phyloP scores from a whole-genome alignment of 1,140 invertebrate genomes.

The Atta colombica region DNA sequence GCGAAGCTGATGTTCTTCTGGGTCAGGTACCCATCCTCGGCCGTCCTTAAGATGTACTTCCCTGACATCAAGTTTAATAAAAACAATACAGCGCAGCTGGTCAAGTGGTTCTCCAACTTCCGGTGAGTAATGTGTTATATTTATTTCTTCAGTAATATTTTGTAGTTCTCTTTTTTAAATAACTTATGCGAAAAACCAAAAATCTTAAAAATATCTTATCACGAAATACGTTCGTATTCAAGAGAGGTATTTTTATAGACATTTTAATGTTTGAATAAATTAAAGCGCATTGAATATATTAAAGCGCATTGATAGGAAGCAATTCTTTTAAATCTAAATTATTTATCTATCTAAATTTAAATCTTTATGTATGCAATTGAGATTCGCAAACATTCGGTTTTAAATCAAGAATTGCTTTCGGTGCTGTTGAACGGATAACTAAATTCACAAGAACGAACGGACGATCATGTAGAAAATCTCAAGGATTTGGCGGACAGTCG shows the following conservation, averaged over 20 bases:
- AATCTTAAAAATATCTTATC: background rate
- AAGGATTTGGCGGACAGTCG: conserved; percentile 19
- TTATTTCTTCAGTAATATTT: conserved; percentile 1
- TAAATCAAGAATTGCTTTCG: conserved; percentile 15
- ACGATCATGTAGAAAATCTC: conserved; percentile 42
- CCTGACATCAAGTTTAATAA: conserved; percentile 99
- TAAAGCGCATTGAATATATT: background rate
- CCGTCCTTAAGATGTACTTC: conserved; percentile 99
- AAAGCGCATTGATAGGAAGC: background rate
- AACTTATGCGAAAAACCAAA: background rate
- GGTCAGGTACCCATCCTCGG: conserved; percentile 99
- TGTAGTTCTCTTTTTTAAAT: background rate
- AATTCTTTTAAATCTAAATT: background rate
- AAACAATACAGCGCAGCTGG: conserved; percentile 99
- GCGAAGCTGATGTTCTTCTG: conserved; percentile 99
- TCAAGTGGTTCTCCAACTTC: conserved; percentile 99
- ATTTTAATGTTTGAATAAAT: background rate
- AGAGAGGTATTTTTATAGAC: background rate
- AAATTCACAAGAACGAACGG: conserved; percentile 22
- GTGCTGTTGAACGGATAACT: background rate
- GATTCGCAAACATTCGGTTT: background rate
- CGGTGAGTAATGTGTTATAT: conserved; percentile 93
- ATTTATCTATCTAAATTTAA: background rate
- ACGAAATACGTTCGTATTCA: background rate
- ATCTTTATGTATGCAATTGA: background rate